Evolutionary conservation across 92 coral and sea anemone species (phyloP).

Genomic region (Actinostola sp.): DNA sequence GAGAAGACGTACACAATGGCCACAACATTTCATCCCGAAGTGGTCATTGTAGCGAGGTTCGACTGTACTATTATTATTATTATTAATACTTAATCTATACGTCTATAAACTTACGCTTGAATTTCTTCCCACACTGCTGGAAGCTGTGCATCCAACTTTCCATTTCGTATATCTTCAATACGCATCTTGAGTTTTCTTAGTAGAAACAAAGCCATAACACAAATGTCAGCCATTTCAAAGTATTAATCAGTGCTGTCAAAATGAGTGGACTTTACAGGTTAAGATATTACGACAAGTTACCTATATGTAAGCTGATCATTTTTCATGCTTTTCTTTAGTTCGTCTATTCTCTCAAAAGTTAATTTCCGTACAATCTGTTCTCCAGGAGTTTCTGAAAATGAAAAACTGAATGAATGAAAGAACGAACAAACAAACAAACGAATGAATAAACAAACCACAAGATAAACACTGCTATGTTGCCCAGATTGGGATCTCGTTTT

Average conservation of each 20-base stretch:
- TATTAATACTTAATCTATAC: background rate
- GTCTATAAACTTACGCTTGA: slow-evolving; percentile 56
- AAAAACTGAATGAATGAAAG: background rate
- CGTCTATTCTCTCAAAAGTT: slow-evolving; percentile 94
- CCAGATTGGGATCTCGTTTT: no score
- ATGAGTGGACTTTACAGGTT: no score
- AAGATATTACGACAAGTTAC: slow-evolving; percentile 42
- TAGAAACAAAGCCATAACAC: background rate
- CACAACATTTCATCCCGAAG: no score
- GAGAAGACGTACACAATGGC: no score
- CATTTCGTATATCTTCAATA: slow-evolving; percentile 86
- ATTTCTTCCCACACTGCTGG: slow-evolving; percentile 81
- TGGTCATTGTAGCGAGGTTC: no score
- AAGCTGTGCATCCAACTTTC: slow-evolving; percentile 88
- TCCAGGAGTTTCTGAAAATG: slow-evolving; percentile 87
- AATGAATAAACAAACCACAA: no score
- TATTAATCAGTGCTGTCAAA: no score
- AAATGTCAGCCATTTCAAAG: background rate
- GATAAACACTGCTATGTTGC: no score
- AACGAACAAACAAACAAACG: no score
- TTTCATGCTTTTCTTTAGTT: slow-evolving; percentile 80
- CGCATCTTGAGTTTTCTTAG: slow-evolving; percentile 80
- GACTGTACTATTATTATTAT: background rate
- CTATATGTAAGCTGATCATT: slow-evolving; percentile 77
- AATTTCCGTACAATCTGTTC: slow-evolving; percentile 89